These are phyloP conservation scores for Riptortus pedestris DNA, from an alignment of 1,140 invertebrate genomes.

Conservation along the genomic window DNA sequence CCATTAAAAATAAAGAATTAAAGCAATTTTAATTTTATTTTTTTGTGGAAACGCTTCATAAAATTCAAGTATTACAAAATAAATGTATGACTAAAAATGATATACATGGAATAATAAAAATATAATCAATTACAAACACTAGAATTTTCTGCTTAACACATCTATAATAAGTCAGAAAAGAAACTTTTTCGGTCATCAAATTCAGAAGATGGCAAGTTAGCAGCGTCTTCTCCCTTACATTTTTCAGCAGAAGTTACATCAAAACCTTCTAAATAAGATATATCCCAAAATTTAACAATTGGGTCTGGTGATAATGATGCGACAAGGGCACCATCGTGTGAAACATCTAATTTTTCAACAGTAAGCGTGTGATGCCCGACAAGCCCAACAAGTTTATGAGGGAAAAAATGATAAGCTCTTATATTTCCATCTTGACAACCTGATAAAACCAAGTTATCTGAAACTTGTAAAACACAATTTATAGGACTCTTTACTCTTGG, in stretches of 20 bases:
- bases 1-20: too few species aligned
- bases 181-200: conserved; percentile 14
- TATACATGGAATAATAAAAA: neutral
- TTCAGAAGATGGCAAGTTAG: neutral
- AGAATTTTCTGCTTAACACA: too few species aligned
- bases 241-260: neutral
- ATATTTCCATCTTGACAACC: neutral
- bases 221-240: neutral
- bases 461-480: conserved; percentile 6
- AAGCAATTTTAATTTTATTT: too few species aligned
- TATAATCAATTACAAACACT: too few species aligned
- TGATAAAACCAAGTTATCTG: neutral
- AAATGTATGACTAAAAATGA: too few species aligned
- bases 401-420: conserved; percentile 1
- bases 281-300: conserved; percentile 8
- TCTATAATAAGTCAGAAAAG: conserved; percentile 1
- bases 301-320: neutral
- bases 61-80: too few species aligned
- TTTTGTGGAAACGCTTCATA: too few species aligned
- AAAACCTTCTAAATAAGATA: conserved; percentile 3
- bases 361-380: neutral
- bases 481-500: neutral
- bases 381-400: neutral
- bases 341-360: conserved; percentile 2
- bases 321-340: neutral